phyloP scores from a whole-genome alignment of 30 jellyfish, hydroid and myxozoan genomes.

The Turritopsis rubra region DNA sequence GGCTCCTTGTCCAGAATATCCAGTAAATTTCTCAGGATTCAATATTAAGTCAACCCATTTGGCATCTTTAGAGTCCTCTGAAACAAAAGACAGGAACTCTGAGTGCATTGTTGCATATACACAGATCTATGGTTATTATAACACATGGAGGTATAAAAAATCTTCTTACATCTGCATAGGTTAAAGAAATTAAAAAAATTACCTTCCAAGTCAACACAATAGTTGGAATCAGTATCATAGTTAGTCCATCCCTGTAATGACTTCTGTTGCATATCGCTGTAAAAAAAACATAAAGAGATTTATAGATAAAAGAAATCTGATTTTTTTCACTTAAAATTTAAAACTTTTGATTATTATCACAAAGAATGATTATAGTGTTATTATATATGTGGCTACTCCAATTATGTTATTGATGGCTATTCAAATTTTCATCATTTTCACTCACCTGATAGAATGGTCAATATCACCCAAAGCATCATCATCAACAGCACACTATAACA shows the following conservation, averaged over 20 bases:
- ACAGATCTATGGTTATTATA: neutral
- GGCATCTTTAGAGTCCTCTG: constrained; percentile 47
- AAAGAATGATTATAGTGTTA: neutral
- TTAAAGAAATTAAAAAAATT: neutral
- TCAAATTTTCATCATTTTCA: neutral
- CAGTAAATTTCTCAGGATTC: constrained; percentile 96
- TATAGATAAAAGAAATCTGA: too few species aligned
- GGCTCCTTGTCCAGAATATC: constrained; percentile 86
- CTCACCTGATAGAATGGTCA: constrained; percentile 58
- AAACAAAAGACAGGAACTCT: neutral
- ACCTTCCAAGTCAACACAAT: constrained; percentile 89
- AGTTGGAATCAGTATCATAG: constrained; percentile 77
- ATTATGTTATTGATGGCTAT: too few species aligned
- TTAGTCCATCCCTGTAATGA: constrained; percentile 70
- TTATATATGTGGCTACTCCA: too few species aligned
- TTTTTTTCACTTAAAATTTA: too few species aligned
- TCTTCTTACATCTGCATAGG: neutral
- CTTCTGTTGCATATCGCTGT: constrained; percentile 54
- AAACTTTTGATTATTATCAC: too few species aligned
- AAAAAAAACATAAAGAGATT: too few species aligned
- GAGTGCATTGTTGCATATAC: too few species aligned
- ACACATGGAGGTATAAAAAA: too few species aligned
- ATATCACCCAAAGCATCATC: constrained; percentile 66
- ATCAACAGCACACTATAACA: constrained; percentile 73
- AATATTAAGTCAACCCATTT: constrained; percentile 74